Conservation (phyloP, 2,888 invertebrate species). For the Phlogophora meticulosa region DNA sequence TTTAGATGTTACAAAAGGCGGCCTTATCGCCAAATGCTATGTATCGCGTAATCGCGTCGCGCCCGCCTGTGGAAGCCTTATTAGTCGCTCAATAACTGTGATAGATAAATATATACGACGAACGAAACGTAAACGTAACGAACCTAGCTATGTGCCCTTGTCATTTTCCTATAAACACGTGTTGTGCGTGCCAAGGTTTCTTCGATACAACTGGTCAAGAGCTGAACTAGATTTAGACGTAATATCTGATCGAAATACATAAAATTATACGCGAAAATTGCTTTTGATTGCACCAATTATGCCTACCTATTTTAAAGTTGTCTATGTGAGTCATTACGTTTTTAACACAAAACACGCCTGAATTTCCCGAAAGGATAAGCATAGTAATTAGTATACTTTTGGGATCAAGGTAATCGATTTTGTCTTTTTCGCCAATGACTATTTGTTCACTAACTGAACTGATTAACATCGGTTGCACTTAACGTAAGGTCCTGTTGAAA, state of each 20-base stretch:
- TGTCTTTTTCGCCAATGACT: too few relatives aligned
- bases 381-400: too few relatives aligned
- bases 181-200: conserved; percentile 59
- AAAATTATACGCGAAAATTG: conserved; percentile 16
- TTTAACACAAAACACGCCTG: not conserved
- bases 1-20: too few relatives aligned
- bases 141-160: conserved; percentile 20
- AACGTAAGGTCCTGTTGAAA: too few relatives aligned
- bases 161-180: conserved; percentile 55
- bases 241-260: conserved; percentile 28
- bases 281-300: conserved; percentile 4
- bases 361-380: too few relatives aligned
- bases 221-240: conserved; percentile 45
- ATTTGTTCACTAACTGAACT: too few relatives aligned
- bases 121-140: not conserved
- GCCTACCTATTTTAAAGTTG: not conserved
- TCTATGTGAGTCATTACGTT: conserved; percentile 12
- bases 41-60: too few relatives aligned
- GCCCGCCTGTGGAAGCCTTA: conserved; percentile 5
- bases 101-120: conserved; percentile 25
- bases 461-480: too few relatives aligned
- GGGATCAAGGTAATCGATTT: too few relatives aligned
- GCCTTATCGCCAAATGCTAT: too few relatives aligned
- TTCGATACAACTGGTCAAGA: conserved; percentile 51
- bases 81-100: conserved; percentile 43